A percentile compares a stretch with the other conserved stretches of the same genome.
phyloP scores from a whole-genome alignment of 1,140 invertebrate species.

The Bombus waltoni region DNA sequence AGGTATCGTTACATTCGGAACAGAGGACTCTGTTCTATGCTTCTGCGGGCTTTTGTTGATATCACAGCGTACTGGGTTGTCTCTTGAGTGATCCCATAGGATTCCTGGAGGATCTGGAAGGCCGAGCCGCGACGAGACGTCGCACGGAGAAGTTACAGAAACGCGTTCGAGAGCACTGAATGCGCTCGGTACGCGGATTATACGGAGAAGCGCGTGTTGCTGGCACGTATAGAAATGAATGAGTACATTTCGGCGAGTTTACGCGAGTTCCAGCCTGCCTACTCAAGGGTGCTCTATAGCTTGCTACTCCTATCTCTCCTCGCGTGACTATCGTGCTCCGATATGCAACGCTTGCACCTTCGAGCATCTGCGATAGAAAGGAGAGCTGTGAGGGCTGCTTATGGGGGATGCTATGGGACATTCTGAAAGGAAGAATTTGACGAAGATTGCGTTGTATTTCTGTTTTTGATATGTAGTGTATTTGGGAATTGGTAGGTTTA shows the following conservation, averaged over 20 bases:
- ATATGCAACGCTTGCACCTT: conserved; percentile 10
- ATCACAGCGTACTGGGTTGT: background rate
- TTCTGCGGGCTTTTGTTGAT: background rate
- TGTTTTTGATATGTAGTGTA: background rate
- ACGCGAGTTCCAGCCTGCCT: conserved; percentile 43
- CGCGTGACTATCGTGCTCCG: background rate
- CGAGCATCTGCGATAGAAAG: background rate
- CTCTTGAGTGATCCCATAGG: background rate
- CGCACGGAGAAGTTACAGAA: conserved; percentile 36
- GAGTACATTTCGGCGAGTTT: conserved; percentile 62
- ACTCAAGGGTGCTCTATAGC: conserved; percentile 27
- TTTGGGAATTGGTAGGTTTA: background rate
- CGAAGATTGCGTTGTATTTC: background rate
- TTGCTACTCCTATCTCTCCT: background rate
- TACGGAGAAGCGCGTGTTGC: conserved; percentile 40
- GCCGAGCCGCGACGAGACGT: background rate
- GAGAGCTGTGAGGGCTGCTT: background rate
- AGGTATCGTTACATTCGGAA: conserved; percentile 4
- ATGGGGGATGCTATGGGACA: background rate
- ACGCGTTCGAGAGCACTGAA: conserved; percentile 25
- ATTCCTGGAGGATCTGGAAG: conserved; percentile 12
- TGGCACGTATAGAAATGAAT: conserved; percentile 74
- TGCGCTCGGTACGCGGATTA: conserved; percentile 31
- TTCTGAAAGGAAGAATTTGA: background rate
- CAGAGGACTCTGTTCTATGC: background rate